Evolutionary conservation across 2,113 vertebrate species (phyloP).

Genomic region (Damaliscus lunatus): DNA sequence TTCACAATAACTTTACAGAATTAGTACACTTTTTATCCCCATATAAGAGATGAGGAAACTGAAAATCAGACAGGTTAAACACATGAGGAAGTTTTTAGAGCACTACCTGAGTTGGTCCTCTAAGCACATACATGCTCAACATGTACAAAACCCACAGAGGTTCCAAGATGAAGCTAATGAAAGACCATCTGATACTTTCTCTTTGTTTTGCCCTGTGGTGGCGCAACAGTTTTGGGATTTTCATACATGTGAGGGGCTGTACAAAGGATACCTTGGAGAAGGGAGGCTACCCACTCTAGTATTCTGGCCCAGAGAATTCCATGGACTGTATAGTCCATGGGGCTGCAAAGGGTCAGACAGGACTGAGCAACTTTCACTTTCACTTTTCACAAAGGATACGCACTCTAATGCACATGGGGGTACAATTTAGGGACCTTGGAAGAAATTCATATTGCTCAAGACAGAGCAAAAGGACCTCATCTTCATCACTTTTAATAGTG

Average conservation of each 20-base stretch:
- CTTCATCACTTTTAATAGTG: neutral
- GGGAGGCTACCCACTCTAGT: neutral
- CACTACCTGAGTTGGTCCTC: neutral
- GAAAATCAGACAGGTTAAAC: neutral
- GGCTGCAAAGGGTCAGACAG: neutral
- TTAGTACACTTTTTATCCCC: neutral
- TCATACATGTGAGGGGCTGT: neutral
- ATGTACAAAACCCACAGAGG: neutral
- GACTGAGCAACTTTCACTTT: neutral
- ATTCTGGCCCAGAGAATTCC: neutral
- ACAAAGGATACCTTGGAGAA: neutral
- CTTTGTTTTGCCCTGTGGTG: neutral
- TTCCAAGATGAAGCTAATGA: neutral
- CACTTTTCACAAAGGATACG: neutral
- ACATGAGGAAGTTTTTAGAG: neutral
- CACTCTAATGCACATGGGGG: neutral
- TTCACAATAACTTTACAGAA: neutral
- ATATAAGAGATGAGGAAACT: neutral
- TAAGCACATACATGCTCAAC: neutral
- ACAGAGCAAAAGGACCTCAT: neutral
- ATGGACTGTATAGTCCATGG: neutral
- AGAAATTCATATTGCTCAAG: neutral
- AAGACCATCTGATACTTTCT: neutral
- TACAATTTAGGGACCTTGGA: neutral
- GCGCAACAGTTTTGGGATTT: neutral